Evolutionary conservation across 2,113 vertebrate species (phyloP).

Genomic region (Chauna torquata): DNA sequence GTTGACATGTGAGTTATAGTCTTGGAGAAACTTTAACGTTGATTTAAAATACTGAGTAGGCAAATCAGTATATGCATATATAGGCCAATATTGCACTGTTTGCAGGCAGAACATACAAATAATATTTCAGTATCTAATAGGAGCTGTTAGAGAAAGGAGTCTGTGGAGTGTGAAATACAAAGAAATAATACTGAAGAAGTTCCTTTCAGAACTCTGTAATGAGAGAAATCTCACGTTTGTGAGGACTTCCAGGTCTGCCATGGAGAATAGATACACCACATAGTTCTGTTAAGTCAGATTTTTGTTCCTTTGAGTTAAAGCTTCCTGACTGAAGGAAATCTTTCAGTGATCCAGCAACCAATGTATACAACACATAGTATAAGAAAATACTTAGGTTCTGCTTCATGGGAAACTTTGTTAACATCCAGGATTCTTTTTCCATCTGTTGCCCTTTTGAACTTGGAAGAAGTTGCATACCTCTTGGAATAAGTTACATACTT

Average conservation of each 20-base stretch:
- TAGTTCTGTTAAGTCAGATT: not conserved
- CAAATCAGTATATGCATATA: not conserved
- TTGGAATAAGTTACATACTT: not conserved
- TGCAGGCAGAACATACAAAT: not conserved
- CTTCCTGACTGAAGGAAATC: not conserved
- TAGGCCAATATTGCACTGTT: not conserved
- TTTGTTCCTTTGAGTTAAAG: not conserved
- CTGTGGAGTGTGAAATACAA: not conserved
- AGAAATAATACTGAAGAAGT: not conserved
- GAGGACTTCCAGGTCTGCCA: not conserved
- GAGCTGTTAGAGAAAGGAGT: not conserved
- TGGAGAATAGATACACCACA: fast-evolving
- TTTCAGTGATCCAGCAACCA: not conserved
- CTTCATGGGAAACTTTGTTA: not conserved
- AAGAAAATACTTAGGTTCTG: not conserved
- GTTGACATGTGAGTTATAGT: not conserved
- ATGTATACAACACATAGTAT: not conserved
- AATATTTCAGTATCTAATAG: not conserved
- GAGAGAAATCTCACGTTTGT: not conserved
- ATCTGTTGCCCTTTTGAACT: not conserved
- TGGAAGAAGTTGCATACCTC: not conserved
- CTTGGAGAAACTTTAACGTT: not conserved
- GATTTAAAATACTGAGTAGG: not conserved
- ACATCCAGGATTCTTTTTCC: fast-evolving
- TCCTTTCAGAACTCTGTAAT: not conserved